A percentile compares a stretch with the other conserved stretches of the same genome.
Evolutionary conservation across 2,113 vertebrate species (phyloP).

Genomic region (Carlito syrichta): DNA sequence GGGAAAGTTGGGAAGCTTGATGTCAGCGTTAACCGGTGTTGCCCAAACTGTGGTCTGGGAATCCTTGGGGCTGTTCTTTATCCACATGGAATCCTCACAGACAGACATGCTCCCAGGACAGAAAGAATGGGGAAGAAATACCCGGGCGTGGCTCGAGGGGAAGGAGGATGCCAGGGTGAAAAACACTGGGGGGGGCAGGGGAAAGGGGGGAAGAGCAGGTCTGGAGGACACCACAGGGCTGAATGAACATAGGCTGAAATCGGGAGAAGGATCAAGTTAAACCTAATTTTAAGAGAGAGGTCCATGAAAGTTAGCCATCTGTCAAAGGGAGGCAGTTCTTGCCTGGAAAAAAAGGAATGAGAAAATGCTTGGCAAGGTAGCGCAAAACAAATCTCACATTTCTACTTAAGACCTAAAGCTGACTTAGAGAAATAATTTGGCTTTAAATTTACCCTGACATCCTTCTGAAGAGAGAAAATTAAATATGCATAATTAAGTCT

Average conservation of each 20-base stretch:
- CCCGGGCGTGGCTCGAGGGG: background rate
- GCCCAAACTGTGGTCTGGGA: slow-evolving; percentile 66
- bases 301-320: slow-evolving; percentile 61
- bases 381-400: slow-evolving; percentile 48
- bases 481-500: slow-evolving; percentile 25
- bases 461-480: slow-evolving; percentile 32
- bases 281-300: slow-evolving; percentile 39
- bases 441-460: slow-evolving; percentile 47
- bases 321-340: slow-evolving; percentile 67
- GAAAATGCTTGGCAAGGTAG: slow-evolving; percentile 54
- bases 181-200: background rate
- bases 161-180: background rate
- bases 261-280: slow-evolving; percentile 35
- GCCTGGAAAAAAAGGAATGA: slow-evolving; percentile 60
- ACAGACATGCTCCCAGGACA: background rate
- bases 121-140: background rate
- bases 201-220: background rate
- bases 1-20: slow-evolving; percentile 29
- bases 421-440: background rate
- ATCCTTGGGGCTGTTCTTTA: slow-evolving; percentile 45
- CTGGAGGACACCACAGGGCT: background rate
- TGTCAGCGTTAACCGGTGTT: slow-evolving; percentile 54
- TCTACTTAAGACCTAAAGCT: slow-evolving; percentile 43
- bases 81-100: slow-evolving; percentile 54
- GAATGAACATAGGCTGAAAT: slow-evolving; percentile 31